These are phyloP conservation scores for Caenorhabditis latens DNA, from an alignment of 1,140 invertebrate genomes.

Conservation along the genomic window DNA sequence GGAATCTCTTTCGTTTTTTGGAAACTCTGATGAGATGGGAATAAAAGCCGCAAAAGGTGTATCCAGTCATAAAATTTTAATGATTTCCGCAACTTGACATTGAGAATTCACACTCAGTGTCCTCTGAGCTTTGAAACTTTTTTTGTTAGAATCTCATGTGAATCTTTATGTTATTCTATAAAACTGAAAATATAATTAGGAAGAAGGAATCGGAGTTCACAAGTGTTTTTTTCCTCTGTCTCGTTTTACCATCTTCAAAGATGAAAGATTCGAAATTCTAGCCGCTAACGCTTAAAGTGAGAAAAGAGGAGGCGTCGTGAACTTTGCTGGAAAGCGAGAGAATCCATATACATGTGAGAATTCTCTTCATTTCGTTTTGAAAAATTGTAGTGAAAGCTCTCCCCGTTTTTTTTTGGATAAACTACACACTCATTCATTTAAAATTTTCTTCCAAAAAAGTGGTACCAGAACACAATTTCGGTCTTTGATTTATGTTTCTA, in stretches of 20 bases:
- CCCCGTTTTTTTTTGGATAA: background rate
- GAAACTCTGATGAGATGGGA: background rate
- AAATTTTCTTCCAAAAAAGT: constrained; percentile 7
- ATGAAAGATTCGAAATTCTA: background rate
- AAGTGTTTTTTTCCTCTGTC: background rate
- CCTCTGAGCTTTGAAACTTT: background rate
- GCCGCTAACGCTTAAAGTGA: background rate
- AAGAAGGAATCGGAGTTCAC: no score
- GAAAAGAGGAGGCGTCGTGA: constrained; percentile 30
- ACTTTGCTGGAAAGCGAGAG: background rate
- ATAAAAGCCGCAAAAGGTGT: background rate
- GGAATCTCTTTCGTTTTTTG: background rate
- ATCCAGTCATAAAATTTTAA: constrained; percentile 38
- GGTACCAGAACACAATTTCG: constrained; percentile 11
- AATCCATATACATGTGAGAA: constrained; percentile 53
- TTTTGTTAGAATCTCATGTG: no score
- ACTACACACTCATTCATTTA: constrained; percentile 23
- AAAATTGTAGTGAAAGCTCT: background rate
- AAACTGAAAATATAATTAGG: no score
- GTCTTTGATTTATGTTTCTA: constrained; percentile 27
- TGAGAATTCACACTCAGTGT: background rate
- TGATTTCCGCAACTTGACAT: constrained; percentile 5
- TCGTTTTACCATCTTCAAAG: background rate
- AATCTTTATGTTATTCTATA: no score
- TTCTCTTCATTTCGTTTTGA: constrained; percentile 4